Conservation (phyloP, 1,140 invertebrate species). For the Calliopsis andreniformis region DNA sequence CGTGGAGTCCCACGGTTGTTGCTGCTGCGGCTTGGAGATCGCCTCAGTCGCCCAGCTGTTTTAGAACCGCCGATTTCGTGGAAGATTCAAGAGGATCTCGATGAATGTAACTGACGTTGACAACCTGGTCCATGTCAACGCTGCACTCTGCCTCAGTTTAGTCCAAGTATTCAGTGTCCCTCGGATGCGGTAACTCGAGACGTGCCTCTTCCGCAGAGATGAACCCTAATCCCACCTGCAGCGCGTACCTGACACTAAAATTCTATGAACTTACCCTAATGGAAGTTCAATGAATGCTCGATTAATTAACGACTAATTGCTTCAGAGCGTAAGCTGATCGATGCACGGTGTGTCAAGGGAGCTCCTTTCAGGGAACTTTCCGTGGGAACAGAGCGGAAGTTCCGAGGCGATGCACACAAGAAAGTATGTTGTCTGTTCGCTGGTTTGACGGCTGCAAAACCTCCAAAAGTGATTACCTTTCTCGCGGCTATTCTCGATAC, state of each 20-base stretch:
- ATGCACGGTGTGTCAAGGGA: background rate
- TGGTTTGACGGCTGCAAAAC: background rate
- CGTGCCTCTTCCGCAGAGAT: no score
- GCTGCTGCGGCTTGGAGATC: background rate
- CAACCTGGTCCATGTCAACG: background rate
- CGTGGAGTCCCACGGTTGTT: background rate
- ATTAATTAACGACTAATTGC: constrained; percentile 34
- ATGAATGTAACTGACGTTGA: background rate
- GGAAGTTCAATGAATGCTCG: constrained; percentile 13
- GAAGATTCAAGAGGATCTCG: background rate
- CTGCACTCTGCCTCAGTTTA: no score
- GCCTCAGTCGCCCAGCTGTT: no score
- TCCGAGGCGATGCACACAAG: constrained; percentile 10
- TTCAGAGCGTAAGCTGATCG: constrained; percentile 7
- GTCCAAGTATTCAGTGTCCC: no score
- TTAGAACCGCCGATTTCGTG: background rate
- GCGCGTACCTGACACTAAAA: background rate
- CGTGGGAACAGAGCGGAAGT: background rate
- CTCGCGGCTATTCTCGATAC: constrained; percentile 1
- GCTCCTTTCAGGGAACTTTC: constrained; percentile 13
- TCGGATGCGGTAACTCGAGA: no score
- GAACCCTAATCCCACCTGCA: no score
- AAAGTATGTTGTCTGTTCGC: constrained; percentile 10
- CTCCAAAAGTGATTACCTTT: constrained; percentile 30
- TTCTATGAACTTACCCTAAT: background rate